These are phyloP conservation scores for Papilio glaucus DNA, from an alignment of 1,140 invertebrate species.

Conservation along the genomic window DNA sequence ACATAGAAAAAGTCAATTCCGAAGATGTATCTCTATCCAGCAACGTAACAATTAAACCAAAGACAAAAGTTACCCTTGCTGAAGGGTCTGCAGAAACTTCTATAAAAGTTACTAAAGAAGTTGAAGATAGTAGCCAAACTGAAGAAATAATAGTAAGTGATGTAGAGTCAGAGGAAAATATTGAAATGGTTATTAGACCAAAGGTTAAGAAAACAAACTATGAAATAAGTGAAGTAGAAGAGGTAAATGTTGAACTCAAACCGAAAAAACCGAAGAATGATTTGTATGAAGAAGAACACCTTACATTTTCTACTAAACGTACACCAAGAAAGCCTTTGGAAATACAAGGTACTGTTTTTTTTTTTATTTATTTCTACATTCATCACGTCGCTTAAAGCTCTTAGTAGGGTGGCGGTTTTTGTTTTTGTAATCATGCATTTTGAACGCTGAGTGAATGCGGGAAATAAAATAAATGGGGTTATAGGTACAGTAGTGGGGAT, in stretches of 20 bases:
- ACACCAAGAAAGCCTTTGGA: conserved; percentile 85
- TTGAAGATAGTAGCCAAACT: conserved; percentile 84
- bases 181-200: conserved; percentile 83
- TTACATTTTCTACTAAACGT: conserved; percentile 86
- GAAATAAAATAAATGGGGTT: no score
- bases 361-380: background rate
- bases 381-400: no score
- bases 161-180: conserved; percentile 76
- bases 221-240: conserved; percentile 84
- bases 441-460: no score
- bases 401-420: no score
- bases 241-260: conserved; percentile 83
- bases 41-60: conserved; percentile 88
- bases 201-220: conserved; percentile 80
- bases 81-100: conserved; percentile 89
- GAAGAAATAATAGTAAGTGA: conserved; percentile 79
- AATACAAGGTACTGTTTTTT: conserved; percentile 85
- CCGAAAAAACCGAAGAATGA: conserved; percentile 70
- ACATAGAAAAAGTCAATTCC: conserved; percentile 85
- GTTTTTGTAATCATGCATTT: no score
- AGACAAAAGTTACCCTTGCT: conserved; percentile 85
- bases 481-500: no score
- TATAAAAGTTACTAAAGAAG: conserved; percentile 87
- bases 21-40: conserved; percentile 92
- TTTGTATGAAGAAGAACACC: conserved; percentile 85